Conservation (phyloP, 2,797 vertebrate species). For the Gobionotothen gibberifrons region DNA sequence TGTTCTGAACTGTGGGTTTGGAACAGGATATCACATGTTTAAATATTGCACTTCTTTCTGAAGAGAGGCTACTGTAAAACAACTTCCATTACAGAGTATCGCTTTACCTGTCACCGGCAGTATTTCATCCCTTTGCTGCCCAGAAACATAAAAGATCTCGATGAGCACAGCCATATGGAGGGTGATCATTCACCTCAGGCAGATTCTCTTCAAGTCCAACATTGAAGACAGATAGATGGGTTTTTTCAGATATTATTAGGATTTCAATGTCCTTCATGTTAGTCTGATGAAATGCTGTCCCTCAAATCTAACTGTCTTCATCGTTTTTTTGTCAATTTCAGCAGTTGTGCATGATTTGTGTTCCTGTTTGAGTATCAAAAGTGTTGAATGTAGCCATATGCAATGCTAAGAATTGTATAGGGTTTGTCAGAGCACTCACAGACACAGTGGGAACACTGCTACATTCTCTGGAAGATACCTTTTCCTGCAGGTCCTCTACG, state of each 20-base stretch:
- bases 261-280: slow-evolving; percentile 34
- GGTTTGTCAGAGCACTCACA: slow-evolving; percentile 55
- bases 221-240: slow-evolving; percentile 37
- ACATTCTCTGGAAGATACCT: slow-evolving; percentile 49
- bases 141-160: slow-evolving; percentile 66
- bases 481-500: slow-evolving; percentile 54
- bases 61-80: slow-evolving; percentile 83
- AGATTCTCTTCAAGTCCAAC: slow-evolving; percentile 38
- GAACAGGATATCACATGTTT: slow-evolving; percentile 82
- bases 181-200: slow-evolving; percentile 49
- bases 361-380: slow-evolving; percentile 40
- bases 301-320: slow-evolving; percentile 15
- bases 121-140: slow-evolving; percentile 73
- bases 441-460: slow-evolving; percentile 38
- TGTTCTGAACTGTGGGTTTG: slow-evolving; percentile 64
- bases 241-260: slow-evolving; percentile 37
- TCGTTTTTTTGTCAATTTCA: slow-evolving; percentile 41
- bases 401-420: slow-evolving; percentile 54
- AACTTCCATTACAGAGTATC: slow-evolving; percentile 71
- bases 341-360: slow-evolving; percentile 50
- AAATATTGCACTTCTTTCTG: slow-evolving; percentile 78
- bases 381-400: slow-evolving; percentile 54
- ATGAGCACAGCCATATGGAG: slow-evolving; percentile 64
- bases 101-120: slow-evolving; percentile 73
- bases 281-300: slow-evolving; percentile 5